Base-by-base conservation (phyloP, 1,140 invertebrate species). In the Habropoda laboriosa region DNA sequence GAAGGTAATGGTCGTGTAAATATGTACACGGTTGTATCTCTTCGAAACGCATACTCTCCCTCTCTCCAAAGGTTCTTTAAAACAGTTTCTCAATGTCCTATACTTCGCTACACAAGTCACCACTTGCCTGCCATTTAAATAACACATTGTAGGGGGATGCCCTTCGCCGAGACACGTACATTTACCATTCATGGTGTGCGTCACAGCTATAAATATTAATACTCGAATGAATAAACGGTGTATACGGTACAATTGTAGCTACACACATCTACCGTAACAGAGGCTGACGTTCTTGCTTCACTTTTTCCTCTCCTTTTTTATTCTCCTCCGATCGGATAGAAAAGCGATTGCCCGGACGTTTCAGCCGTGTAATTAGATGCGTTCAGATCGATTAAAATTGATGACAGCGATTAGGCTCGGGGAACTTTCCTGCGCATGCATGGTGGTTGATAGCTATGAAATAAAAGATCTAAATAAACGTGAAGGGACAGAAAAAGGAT, bases 121-220 rank as follows among this genome's bases (percentile, higher is more conserved):
- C 51, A 32, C 47, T 55, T n/a, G 61, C 13, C 10, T 32, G n/a
- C 24, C 49, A 75, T 75, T 75, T 75, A 53, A 75, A 67, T 75
- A 75, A 60, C 35, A 67, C 47, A 63, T 27, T 5, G 42, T 30
- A 21, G 35, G 47, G 21, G 27, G 35, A n/a, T 64, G 73, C 61
- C 47, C 61, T 66, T 75, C 61, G 60, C 16, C 35, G 61, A 66
- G 73, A 58, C 55, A 57, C 42, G 40, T 70, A 70, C 53, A 66
- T 73, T 73, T 55, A 75, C 72, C 38, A 49, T 60, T 70, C 64
- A 60, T 57, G 38, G 38, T 70, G 24, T 35, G 67, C 66, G 66
- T 77, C 64, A 77, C 66, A 70, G 74, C 74, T 66, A 60, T 70
- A 70, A 77, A 68, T 49, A 77, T 49, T 49, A 58, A 77, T 70